phyloP scores from a whole-genome alignment of 2,113 vertebrate genomes.

The Oncorhynchus gorbuscha region DNA sequence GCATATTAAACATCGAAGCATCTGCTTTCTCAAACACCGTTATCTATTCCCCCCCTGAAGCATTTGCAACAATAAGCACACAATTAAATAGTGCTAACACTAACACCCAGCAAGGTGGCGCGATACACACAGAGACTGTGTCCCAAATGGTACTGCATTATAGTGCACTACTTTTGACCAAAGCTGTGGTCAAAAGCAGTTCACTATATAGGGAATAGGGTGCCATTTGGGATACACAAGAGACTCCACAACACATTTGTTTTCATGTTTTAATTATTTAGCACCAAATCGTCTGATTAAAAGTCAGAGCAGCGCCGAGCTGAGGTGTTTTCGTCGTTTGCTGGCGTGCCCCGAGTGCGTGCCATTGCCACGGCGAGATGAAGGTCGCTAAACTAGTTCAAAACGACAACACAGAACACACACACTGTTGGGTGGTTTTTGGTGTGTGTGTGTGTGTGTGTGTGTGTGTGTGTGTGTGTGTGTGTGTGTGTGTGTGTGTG shows the following conservation, averaged over 20 bases:
- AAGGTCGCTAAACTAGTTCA: slow-evolving; percentile 21
- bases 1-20: slow-evolving; percentile 20
- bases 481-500: not conserved
- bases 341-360: not conserved
- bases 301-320: slow-evolving; percentile 16
- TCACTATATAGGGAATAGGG: too few species aligned
- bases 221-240: too few species aligned
- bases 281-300: slow-evolving; percentile 30
- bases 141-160: too few species aligned
- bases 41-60: slow-evolving; percentile 1
- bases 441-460: not conserved
- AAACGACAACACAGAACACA: slow-evolving; percentile 4
- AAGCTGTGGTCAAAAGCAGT: too few species aligned
- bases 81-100: slow-evolving; percentile 27
- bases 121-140: not conserved
- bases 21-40: not conserved
- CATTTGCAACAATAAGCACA: slow-evolving; percentile 36
- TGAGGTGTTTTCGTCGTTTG: slow-evolving; percentile 5
- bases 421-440: too few species aligned
- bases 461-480: not conserved
- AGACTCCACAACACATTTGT: slow-evolving; percentile 30
- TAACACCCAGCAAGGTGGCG: slow-evolving; percentile 22
- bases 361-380: not conserved
- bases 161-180: too few species aligned
- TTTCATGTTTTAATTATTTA: slow-evolving; percentile 46